phyloP scores from a whole-genome alignment of 2,888 invertebrate species.

The Coenonympha glycerion region DNA sequence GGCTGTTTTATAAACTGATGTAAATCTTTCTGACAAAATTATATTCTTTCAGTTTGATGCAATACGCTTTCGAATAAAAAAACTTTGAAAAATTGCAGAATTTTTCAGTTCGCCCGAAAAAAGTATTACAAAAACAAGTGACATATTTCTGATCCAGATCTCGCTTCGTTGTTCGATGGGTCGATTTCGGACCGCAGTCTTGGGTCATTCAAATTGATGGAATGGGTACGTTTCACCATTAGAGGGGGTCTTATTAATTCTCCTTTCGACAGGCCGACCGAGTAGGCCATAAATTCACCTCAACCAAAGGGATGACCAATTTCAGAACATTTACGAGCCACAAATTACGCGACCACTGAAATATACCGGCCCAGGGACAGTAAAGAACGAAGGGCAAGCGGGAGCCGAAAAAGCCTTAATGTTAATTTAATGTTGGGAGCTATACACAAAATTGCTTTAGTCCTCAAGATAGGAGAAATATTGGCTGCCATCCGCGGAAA shows the following conservation, averaged over 20 bases:
- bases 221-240: conserved; percentile 75
- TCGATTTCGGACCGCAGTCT: too few relatives aligned
- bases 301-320: conserved; percentile 77
- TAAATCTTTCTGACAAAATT: not conserved
- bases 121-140: too few relatives aligned
- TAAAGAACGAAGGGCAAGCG: conserved; percentile 53
- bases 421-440: conserved; percentile 73
- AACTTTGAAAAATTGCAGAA: too few relatives aligned
- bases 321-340: conserved; percentile 77
- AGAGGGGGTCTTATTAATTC: conserved; percentile 76
- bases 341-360: conserved; percentile 75
- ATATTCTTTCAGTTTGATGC: too few relatives aligned
- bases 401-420: conserved; percentile 69
- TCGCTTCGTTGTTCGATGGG: conserved; percentile 62
- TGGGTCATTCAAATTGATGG: conserved; percentile 75
- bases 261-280: conserved; percentile 75
- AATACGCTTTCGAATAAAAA: too few relatives aligned
- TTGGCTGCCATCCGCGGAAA: conserved; percentile 55
- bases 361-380: conserved; percentile 67
- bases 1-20: not conserved
- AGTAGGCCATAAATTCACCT: conserved; percentile 75
- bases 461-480: conserved; percentile 65
- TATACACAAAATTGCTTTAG: conserved; percentile 68
- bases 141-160: conserved; percentile 63
- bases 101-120: too few relatives aligned